A percentile compares a stretch with the other conserved stretches of the same genome.
Conservation (phyloP, 2,888 invertebrate species). For the Acleris emargana region DNA sequence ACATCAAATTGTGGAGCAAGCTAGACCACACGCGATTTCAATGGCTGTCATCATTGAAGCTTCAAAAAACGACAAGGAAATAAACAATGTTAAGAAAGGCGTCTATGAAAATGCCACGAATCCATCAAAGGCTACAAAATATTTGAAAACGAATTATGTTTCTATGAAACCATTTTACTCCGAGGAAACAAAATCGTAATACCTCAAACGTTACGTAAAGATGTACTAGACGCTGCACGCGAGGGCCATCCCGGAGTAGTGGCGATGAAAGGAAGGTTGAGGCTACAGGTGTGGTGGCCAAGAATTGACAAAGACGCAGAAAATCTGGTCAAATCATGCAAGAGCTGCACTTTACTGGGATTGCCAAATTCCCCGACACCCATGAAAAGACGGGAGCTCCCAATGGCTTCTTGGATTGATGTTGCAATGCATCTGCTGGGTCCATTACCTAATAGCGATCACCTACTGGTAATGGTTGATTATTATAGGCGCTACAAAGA, state of each 20-base stretch:
- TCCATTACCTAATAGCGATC: slow-evolving; percentile 20
- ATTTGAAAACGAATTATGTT: slow-evolving; percentile 49
- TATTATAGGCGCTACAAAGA: slow-evolving; percentile 28
- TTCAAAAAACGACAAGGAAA: no score
- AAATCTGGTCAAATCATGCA: slow-evolving; percentile 36
- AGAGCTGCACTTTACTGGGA: slow-evolving; percentile 41
- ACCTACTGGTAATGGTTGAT: slow-evolving; percentile 22
- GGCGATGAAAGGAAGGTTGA: slow-evolving; percentile 50
- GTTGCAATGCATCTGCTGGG: slow-evolving; percentile 31
- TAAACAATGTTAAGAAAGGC: no score
- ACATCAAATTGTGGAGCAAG: no score
- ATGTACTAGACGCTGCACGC: slow-evolving; percentile 38
- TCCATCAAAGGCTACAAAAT: slow-evolving; percentile 39
- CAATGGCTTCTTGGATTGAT: slow-evolving; percentile 25
- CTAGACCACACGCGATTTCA: no score
- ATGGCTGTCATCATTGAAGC: no score
- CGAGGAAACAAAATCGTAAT: slow-evolving; percentile 42
- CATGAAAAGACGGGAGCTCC: slow-evolving; percentile 26
- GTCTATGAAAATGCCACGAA: slow-evolving; percentile 12
- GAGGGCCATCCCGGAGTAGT: slow-evolving; percentile 57
- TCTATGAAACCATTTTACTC: slow-evolving; percentile 42
- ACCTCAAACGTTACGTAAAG: slow-evolving; percentile 29
- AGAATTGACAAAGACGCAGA: slow-evolving; percentile 48
- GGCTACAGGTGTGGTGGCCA: slow-evolving; percentile 59
- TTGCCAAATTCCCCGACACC: slow-evolving; percentile 36